Percentiles rank a stretch among this genome's conserved stretches.
phyloP scores from a whole-genome alignment of 2,888 invertebrate genomes.

The Machimus atricapillus region DNA sequence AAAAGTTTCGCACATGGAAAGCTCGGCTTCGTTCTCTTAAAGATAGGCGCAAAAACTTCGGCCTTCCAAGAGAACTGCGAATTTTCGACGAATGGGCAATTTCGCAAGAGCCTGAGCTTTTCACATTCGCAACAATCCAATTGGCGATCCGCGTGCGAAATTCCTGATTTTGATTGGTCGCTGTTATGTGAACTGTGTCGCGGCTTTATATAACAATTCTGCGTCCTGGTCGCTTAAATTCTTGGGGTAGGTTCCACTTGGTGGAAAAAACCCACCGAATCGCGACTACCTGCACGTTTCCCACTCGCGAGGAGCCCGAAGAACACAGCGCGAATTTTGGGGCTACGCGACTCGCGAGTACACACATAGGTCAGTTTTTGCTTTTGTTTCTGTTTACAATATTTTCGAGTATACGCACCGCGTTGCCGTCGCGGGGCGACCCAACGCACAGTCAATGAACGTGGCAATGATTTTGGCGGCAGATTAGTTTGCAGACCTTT shows the following conservation, averaged over 20 bases:
- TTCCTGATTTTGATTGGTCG: not conserved
- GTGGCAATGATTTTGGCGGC: constrained; percentile 16
- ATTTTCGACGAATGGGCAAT: not conserved
- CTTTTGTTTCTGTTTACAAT: constrained; percentile 19
- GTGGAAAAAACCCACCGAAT: not conserved
- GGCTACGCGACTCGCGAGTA: not conserved
- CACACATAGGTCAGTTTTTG: constrained; percentile 34
- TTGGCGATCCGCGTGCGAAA: not conserved
- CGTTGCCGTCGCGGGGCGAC: not conserved
- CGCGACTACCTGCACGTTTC: not conserved
- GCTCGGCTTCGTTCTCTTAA: not conserved
- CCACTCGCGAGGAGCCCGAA: not conserved
- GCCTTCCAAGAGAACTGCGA: not conserved
- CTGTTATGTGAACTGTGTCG: not conserved
- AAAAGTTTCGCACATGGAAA: not conserved
- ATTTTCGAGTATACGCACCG: not conserved
- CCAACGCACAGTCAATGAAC: not conserved
- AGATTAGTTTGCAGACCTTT: constrained; percentile 28
- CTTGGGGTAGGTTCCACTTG: constrained; percentile 1
- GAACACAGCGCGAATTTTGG: not conserved
- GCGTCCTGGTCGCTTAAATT: not conserved
- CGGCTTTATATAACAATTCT: not conserved
- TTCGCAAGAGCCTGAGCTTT: constrained; percentile 1
- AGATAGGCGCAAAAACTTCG: not conserved
- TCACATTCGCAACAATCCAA: not conserved